These are phyloP conservation scores for Abrostola triplasia DNA, from an alignment of 2,888 invertebrate genomes.

Conservation along the genomic window DNA sequence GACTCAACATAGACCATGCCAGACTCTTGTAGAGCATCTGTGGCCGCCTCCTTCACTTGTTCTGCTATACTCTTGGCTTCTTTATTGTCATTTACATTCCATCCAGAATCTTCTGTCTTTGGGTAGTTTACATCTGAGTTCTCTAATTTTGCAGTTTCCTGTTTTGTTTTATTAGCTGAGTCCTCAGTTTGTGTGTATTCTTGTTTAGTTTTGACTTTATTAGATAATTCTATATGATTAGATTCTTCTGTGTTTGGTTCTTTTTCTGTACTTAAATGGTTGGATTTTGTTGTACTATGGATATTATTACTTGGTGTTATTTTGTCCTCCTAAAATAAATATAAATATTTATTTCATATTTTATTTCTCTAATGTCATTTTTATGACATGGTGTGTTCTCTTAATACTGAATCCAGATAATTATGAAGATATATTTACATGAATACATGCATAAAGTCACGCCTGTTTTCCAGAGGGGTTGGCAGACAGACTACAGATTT, in stretches of 20 bases:
- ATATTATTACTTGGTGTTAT: slow-evolving; percentile 18
- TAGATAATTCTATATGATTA: slow-evolving; percentile 9
- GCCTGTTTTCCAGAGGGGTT: too few species aligned
- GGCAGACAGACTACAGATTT: too few species aligned
- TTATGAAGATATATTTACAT: too few species aligned
- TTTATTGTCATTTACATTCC: slow-evolving; percentile 65
- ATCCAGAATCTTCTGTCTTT: slow-evolving; percentile 56
- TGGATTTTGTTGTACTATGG: slow-evolving; percentile 8
- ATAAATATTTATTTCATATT: background rate
- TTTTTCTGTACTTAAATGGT: background rate
- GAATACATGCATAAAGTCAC: too few species aligned
- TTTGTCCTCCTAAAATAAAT: slow-evolving; percentile 25
- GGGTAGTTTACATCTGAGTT: slow-evolving; percentile 20
- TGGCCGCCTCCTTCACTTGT: slow-evolving; percentile 93
- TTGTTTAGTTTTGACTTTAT: slow-evolving; percentile 33
- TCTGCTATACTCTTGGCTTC: slow-evolving; percentile 89
- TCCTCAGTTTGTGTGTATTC: slow-evolving; percentile 63
- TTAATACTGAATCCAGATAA: too few species aligned
- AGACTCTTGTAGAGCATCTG: slow-evolving; percentile 91
- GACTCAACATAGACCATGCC: slow-evolving; percentile 96
- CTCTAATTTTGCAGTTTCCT: slow-evolving; percentile 5
- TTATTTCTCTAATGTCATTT: background rate
- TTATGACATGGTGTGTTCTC: too few species aligned
- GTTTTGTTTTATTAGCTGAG: slow-evolving; percentile 3
- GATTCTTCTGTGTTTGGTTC: background rate